Percentiles rank a stretch among this genome's conserved stretches.
These are phyloP conservation scores for Poecile montanus DNA, from an alignment of 2,797 vertebrate genomes.

Conservation along the genomic window DNA sequence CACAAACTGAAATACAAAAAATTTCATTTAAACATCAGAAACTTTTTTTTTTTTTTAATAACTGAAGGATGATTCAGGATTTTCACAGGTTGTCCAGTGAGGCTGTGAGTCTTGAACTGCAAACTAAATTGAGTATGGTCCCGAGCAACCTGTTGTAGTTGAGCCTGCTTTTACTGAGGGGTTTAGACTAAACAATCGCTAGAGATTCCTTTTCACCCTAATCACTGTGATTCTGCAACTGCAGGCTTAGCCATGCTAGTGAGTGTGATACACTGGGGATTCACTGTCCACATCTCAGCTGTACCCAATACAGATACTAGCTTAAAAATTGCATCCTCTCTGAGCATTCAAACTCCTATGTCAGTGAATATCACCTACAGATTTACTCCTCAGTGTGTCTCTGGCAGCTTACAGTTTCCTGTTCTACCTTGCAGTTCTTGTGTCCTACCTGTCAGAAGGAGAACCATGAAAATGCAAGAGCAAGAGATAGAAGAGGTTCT, in stretches of 20 bases:
- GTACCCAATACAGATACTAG: not conserved
- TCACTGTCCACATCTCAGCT: not conserved
- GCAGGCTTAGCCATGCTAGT: not conserved
- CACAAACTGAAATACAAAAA: not conserved
- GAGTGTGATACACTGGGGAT: not conserved
- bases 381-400: not conserved
- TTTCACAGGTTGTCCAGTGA: not conserved
- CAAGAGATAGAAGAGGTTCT: not conserved
- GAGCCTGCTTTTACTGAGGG: not conserved
- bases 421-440: not conserved
- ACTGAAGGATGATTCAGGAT: not conserved
- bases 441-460: not conserved
- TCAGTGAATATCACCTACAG: rapidly evolving
- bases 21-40: not conserved
- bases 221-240: not conserved
- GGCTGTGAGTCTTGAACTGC: not conserved
- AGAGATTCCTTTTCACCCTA: not conserved
- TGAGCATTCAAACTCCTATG: not conserved
- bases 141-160: not conserved
- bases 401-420: not conserved
- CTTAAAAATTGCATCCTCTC: not conserved
- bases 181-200: not conserved
- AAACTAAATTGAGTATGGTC: not conserved
- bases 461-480: not conserved
- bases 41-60: not conserved